A percentile compares a stretch with the other conserved stretches of the same genome.
These are phyloP conservation scores for Catalaphyllia jardinei DNA, from an alignment of 64 coral and sea anemone species.

Conservation along the genomic window DNA sequence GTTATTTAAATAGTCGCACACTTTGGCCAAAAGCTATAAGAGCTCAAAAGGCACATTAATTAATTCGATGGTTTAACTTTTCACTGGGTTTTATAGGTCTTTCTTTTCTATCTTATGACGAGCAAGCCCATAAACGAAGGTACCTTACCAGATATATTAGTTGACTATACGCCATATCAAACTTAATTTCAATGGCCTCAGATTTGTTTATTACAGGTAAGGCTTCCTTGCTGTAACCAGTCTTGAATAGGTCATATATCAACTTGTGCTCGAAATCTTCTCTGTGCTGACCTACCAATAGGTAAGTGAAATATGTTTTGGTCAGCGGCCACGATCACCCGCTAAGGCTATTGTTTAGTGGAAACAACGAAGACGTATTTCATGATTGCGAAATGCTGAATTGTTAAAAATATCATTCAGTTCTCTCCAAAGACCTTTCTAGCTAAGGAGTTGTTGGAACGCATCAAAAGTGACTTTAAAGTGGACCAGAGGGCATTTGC, in stretches of 20 bases:
- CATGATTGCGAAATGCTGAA: no score
- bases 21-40: no score
- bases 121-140: neutral
- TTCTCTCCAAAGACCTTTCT: no score
- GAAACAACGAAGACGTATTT: neutral
- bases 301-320: neutral
- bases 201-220: conserved; percentile 83
- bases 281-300: conserved; percentile 4
- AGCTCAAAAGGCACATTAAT: no score
- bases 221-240: conserved; percentile 55
- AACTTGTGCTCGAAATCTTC: conserved; percentile 74
- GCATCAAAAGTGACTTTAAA: no score
- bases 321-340: neutral
- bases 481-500: no score
- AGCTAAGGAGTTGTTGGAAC: no score
- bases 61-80: no score
- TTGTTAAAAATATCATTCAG: no score
- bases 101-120: neutral
- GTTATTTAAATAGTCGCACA: no score
- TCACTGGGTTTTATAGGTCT: no score
- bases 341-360: neutral
- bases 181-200: conserved; percentile 49
- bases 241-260: conserved; percentile 48
- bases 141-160: conserved; percentile 78
- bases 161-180: conserved; percentile 93